These are phyloP conservation scores for Barbus barbus DNA, from an alignment of 2,113 vertebrate genomes.

Conservation along the genomic window DNA sequence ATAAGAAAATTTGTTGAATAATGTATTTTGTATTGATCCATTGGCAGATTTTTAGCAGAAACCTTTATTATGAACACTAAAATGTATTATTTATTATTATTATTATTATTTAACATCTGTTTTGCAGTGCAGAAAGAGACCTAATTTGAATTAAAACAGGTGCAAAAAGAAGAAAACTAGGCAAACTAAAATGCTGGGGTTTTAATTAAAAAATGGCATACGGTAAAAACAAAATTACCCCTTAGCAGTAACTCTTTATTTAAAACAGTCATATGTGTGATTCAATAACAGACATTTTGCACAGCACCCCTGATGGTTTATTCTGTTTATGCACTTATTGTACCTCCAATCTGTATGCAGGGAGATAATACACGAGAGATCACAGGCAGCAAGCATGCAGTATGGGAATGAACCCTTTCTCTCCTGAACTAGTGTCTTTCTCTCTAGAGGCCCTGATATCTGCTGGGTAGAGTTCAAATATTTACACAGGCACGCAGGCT, in stretches of 20 bases:
- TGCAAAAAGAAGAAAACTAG: background rate
- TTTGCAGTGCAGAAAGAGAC: background rate
- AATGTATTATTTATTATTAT: background rate
- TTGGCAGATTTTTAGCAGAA: background rate
- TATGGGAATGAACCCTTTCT: background rate
- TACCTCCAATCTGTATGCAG: background rate
- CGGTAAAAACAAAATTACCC: too few species aligned
- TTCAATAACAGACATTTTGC: background rate
- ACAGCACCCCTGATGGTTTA: background rate
- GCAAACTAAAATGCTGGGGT: background rate
- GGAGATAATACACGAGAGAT: slow-evolving; percentile 8
- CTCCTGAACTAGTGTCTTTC: background rate
- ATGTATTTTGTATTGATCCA: background rate
- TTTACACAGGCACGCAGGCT: slow-evolving; percentile 8
- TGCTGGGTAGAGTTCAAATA: slow-evolving; percentile 27
- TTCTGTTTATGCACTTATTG: background rate
- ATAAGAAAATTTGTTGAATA: too few species aligned
- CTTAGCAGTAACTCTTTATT: too few species aligned
- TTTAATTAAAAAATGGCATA: too few species aligned
- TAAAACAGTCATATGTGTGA: background rate
- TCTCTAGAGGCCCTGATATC: slow-evolving; percentile 28
- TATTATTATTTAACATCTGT: background rate
- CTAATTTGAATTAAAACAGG: background rate
- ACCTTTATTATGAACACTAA: background rate
- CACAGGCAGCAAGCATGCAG: background rate